Conservation (phyloP, 1,140 invertebrate genomes). For the Lethocerus indicus region DNA sequence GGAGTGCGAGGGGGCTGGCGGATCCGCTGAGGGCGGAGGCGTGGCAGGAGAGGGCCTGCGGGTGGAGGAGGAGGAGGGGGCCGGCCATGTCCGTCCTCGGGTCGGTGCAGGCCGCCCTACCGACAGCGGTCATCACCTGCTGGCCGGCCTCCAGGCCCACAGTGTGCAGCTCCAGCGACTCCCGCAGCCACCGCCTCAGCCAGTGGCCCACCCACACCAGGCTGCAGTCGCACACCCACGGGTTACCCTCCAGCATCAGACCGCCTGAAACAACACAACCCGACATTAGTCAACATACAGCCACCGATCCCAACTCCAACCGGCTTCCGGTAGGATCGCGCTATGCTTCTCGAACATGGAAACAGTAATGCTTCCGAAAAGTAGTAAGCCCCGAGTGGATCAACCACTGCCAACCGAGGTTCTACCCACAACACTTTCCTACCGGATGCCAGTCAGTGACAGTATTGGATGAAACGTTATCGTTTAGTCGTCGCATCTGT, state of each 20-base stretch:
- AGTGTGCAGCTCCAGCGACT: conserved; percentile 53
- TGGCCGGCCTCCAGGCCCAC: conserved; percentile 34
- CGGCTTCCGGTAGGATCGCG: too few species aligned
- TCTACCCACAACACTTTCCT: too few species aligned
- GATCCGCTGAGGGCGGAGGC: conserved; percentile 44
- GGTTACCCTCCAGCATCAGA: conserved; percentile 63
- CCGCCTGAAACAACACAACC: conserved; percentile 54
- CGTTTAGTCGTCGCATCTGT: too few species aligned
- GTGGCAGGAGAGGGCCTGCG: conserved; percentile 56
- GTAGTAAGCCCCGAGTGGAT: too few species aligned
- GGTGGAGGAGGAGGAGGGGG: conserved; percentile 49
- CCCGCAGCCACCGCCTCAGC: conserved; percentile 66
- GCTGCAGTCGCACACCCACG: conserved; percentile 70
- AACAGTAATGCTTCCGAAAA: too few species aligned
- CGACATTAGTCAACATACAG: too few species aligned
- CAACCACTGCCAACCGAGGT: too few species aligned
- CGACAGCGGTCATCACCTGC: conserved; percentile 27
- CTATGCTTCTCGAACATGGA: too few species aligned
- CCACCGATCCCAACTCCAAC: too few species aligned
- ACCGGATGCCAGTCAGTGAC: too few species aligned
- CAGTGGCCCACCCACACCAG: conserved; percentile 77
- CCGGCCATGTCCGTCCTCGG: conserved; percentile 33
- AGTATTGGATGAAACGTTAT: too few species aligned
- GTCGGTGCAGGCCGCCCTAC: conserved; percentile 45
- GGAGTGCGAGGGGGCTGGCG: not conserved